phyloP scores from a whole-genome alignment of 2,113 vertebrate species.

The Protobothrops flavoviridis region DNA sequence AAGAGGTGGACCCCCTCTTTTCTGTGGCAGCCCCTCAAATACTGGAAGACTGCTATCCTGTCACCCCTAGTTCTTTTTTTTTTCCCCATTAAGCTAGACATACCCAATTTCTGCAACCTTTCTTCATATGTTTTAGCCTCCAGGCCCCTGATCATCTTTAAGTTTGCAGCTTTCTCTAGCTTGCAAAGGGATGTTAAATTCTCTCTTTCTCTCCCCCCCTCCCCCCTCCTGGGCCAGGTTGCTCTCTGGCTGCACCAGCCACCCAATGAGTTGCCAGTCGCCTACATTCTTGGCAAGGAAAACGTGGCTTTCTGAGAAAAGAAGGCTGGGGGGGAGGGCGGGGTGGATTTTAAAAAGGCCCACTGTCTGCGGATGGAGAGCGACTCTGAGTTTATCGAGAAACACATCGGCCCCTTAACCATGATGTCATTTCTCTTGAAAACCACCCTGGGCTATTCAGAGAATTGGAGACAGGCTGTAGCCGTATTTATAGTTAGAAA shows the following conservation, averaged over 20 bases:
- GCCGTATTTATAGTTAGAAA: accelerated
- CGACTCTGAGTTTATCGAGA: not conserved
- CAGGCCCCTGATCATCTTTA: not conserved
- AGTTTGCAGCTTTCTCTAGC: not conserved
- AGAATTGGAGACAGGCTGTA: not conserved
- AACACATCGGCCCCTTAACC: not conserved
- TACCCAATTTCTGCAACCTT: not conserved
- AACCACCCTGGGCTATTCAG: slow-evolving; percentile 6
- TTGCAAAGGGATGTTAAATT: not conserved
- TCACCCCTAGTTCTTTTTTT: not conserved
- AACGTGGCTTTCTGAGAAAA: slow-evolving; percentile 36
- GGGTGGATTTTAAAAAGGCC: slow-evolving; percentile 8
- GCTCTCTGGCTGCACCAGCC: not conserved
- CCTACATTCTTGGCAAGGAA: slow-evolving; percentile 13
- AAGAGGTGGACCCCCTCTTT: not conserved
- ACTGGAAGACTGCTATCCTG: not conserved
- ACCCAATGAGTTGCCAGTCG: not conserved
- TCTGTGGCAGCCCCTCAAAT: not conserved
- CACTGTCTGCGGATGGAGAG: not conserved
- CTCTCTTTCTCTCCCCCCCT: accelerated
- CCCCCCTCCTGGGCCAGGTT: not conserved
- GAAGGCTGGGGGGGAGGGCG: not conserved
- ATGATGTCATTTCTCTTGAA: not conserved
- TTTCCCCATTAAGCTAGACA: not conserved
- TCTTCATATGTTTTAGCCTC: not conserved